Percentiles rank a stretch among this genome's conserved stretches.
These are phyloP conservation scores for Altica lythri DNA, from an alignment of 2,888 invertebrate species.

Conservation along the genomic window DNA sequence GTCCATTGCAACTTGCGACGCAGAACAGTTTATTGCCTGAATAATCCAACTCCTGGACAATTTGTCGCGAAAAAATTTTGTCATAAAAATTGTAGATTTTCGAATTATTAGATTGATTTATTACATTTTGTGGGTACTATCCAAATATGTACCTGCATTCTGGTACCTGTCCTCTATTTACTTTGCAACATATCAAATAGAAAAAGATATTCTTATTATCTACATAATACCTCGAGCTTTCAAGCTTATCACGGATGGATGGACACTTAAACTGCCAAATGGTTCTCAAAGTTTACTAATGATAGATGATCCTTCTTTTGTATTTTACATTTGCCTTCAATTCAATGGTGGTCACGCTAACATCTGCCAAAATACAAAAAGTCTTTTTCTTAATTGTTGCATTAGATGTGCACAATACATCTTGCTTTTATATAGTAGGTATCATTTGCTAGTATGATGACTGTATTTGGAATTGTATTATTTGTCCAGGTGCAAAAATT, in stretches of 20 bases:
- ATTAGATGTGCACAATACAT: conserved; percentile 16
- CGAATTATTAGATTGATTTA: no score
- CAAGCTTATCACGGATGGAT: conserved; percentile 4
- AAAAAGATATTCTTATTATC: not conserved
- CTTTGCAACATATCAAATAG: not conserved
- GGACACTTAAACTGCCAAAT: conserved; percentile 8
- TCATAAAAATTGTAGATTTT: no score
- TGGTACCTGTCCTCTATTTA: no score
- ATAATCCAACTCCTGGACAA: no score
- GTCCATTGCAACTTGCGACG: no score
- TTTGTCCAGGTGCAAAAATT: conserved; percentile 16
- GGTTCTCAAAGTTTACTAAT: conserved; percentile 14
- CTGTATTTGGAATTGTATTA: conserved; percentile 5
- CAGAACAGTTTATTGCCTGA: no score
- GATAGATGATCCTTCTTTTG: conserved; percentile 24
- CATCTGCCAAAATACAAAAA: conserved; percentile 20
- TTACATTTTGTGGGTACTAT: no score
- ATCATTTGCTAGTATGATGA: conserved; percentile 7
- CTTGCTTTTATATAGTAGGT: conserved; percentile 3
- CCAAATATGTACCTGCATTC: no score
- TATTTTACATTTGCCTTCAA: conserved; percentile 3
- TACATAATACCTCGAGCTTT: not conserved
- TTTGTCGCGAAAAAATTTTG: no score
- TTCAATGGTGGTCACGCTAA: conserved; percentile 15
- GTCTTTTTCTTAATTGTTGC: conserved; percentile 10